A percentile compares a stretch with the other conserved stretches of the same genome.
phyloP scores from a whole-genome alignment of 1,140 invertebrate genomes.

The Drosophila rufa region DNA sequence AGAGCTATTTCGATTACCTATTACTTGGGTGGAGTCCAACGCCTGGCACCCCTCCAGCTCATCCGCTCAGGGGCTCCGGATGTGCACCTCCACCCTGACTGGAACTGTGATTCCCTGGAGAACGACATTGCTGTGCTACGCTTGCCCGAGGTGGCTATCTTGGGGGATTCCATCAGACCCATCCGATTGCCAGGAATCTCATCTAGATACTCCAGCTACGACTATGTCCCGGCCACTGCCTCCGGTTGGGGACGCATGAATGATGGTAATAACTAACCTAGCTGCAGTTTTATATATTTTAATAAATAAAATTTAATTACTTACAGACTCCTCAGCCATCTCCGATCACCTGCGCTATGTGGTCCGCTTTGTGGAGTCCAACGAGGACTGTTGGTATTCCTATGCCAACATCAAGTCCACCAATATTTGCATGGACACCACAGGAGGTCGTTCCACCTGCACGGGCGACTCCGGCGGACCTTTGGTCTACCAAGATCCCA shows the following conservation, averaged over 20 bases:
- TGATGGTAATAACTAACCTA: conserved; percentile 47
- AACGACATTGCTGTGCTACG: conserved; percentile 85
- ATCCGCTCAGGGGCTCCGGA: conserved; percentile 4
- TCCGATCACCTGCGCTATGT: conserved; percentile 45
- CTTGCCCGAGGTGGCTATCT: conserved; percentile 69
- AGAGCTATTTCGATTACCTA: conserved; percentile 60
- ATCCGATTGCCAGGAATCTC: conserved; percentile 72
- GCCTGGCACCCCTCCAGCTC: conserved; percentile 23
- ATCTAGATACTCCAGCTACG: conserved; percentile 69
- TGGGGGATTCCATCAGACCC: conserved; percentile 75
- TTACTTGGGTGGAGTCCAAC: conserved; percentile 35
- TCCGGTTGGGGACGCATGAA: conserved; percentile 85
- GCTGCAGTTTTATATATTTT: too few relatives aligned
- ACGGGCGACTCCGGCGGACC: conserved; percentile 74
- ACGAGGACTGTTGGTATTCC: conserved; percentile 44
- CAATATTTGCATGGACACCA: conserved; percentile 73
- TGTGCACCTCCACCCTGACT: conserved; percentile 50
- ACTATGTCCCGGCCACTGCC: conserved; percentile 69
- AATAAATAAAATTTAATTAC: neutral
- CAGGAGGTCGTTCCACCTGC: conserved; percentile 63
- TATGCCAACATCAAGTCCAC: conserved; percentile 47
- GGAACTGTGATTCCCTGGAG: conserved; percentile 34
- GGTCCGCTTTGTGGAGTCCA: conserved; percentile 62
- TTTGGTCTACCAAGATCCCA: conserved; percentile 49
- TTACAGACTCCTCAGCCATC: conserved; percentile 25